Conservation (phyloP, 2,888 invertebrate genomes). For the Pseudococcus jackbeardsleyi region DNA sequence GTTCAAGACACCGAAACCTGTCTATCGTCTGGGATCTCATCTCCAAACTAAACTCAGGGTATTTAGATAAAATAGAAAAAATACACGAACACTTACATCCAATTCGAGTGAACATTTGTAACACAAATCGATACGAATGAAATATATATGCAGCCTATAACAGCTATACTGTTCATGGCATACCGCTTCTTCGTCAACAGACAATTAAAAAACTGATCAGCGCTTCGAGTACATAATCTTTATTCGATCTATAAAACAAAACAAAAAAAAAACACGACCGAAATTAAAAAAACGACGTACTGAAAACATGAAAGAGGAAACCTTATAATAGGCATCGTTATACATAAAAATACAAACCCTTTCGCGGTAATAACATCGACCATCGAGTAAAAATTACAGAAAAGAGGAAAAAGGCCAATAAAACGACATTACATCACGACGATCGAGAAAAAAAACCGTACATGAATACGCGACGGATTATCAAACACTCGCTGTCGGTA, state of each 20-base stretch:
- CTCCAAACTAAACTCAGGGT: neutral
- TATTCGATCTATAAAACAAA: neutral
- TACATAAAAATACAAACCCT: constrained; percentile 23
- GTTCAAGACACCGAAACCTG: constrained; percentile 29
- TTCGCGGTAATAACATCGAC: neutral
- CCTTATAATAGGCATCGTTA: constrained; percentile 1
- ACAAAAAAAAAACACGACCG: constrained; percentile 16
- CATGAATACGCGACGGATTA: neutral
- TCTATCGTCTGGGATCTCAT: neutral
- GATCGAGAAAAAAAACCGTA: neutral
- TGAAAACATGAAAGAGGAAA: constrained; percentile 20
- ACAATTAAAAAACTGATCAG: constrained; percentile 33
- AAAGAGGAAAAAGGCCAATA: constrained; percentile 26
- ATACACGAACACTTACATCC: constrained; percentile 62
- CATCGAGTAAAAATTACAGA: neutral
- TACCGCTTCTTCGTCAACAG: constrained; percentile 46
- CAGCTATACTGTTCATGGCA: constrained; percentile 62
- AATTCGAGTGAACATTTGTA: constrained; percentile 59
- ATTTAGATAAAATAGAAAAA: neutral
- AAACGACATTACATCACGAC: constrained; percentile 45
- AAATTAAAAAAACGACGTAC: neutral
- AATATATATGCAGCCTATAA: constrained; percentile 40
- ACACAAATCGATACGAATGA: constrained; percentile 55
- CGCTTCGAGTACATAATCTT: constrained; percentile 20
- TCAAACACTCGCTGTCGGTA: constrained; percentile 36